Evolutionary conservation across 2,797 vertebrate genomes (phyloP).

Genomic region (Onychomys leucogaster): DNA sequence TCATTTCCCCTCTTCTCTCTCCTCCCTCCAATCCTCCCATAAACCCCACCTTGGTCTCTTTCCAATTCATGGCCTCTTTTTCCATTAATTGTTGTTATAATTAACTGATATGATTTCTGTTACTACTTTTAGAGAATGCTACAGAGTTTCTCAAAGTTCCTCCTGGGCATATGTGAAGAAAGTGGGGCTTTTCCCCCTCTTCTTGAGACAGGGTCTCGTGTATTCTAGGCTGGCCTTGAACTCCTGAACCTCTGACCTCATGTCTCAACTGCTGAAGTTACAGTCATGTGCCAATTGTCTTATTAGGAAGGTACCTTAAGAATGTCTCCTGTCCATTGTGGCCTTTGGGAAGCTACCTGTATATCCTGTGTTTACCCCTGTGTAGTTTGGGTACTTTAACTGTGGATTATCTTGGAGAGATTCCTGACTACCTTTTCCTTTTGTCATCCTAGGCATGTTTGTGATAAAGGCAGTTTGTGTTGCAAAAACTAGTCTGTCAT

Average conservation of each 20-base stretch:
- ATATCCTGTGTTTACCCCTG: neutral
- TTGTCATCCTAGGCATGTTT: slow-evolving; percentile 9
- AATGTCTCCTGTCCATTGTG: neutral
- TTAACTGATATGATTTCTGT: neutral
- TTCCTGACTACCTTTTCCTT: neutral
- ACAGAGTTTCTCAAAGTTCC: neutral
- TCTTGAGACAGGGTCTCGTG: neutral
- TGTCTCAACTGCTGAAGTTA: neutral
- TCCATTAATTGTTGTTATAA: neutral
- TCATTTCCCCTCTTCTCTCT: neutral
- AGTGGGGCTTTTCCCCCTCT: neutral
- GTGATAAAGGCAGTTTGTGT: slow-evolving; percentile 9
- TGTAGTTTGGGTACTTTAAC: neutral
- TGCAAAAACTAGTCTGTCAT: neutral
- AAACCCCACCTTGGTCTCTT: neutral
- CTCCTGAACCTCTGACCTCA: neutral
- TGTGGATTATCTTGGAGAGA: neutral
- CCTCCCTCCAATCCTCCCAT: neutral
- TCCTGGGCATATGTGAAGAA: neutral
- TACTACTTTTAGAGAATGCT: neutral
- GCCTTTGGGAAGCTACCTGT: slow-evolving; percentile 16
- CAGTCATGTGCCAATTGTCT: neutral
- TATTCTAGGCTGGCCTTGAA: neutral
- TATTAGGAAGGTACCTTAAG: slow-evolving; percentile 13
- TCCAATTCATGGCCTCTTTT: neutral